Evolutionary conservation across 1,140 invertebrate genomes (phyloP), one percentile per base, ranked within the genome.

Genomic region (Harpegnathos saltator): DNA sequence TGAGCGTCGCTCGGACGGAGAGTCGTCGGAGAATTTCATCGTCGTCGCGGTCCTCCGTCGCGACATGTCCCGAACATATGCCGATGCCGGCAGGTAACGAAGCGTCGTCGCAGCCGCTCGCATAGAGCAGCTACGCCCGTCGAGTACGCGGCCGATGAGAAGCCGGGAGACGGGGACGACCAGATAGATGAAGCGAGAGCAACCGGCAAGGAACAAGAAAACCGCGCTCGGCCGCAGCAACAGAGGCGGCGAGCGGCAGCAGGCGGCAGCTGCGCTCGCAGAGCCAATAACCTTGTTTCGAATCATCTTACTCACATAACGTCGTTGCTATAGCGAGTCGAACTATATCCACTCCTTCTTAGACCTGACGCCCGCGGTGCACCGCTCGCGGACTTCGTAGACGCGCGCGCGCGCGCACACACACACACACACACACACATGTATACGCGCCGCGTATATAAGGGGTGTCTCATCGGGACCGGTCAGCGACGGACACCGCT

Each of bases 241-340:
- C 73, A 82, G 72, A 71, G 83, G 86, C 74, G 58, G 58, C 83
- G 82, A 83, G 50, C 54, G 61, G 72, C 59, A 63, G 74, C 75
- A 83, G 87, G 80, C 86, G 86, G 89, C 92, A 91, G 92, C 91
- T 92, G 90, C 91, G 63, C 82, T 82, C 81, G 65, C 73, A 80
- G 80, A 90, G 90, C 88, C 91, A 91, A 91, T 91, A 91, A 91
- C 90, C 90, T 91, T 90, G 90, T 90, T 91, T 91, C 90, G 85
- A 91, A 90, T 92, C 89, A 91, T 91, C 90, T 89, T 92, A 91
- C 90, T 89, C 90, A 83, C 90, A 83, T 91, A 89, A 90, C 86
- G 85, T 81, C 82, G 83, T 84, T 83, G 87, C 84, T 86, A 33
- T 75, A 83, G 80, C 82, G 63, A 77, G 71, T 83, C 72, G 82